Conservation (phyloP, 1,140 invertebrate species). For the Drosophila albomicans region DNA sequence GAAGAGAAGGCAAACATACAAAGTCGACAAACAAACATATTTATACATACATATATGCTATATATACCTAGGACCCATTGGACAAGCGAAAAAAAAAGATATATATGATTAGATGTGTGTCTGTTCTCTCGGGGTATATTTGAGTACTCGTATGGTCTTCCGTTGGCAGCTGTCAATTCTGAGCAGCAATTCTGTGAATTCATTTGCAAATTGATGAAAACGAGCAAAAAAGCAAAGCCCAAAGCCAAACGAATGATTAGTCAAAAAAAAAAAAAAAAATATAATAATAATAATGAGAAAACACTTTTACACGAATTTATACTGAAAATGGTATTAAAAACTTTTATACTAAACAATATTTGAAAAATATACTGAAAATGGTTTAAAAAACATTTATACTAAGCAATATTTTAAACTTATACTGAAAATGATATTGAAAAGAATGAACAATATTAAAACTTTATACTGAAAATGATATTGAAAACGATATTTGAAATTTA, state of each 20-base stretch:
- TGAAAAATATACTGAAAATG: too few species aligned
- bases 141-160: constrained; percentile 2
- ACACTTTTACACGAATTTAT: constrained; percentile 8
- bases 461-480: too few species aligned
- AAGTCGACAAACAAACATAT: constrained; percentile 6
- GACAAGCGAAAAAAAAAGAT: not conserved
- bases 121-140: not conserved
- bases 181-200: constrained; percentile 12
- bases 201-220: constrained; percentile 16
- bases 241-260: constrained; percentile 14
- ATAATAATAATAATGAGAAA: not conserved
- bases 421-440: too few species aligned
- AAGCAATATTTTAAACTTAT: too few species aligned
- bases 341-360: too few species aligned
- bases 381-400: too few species aligned
- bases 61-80: not conserved
- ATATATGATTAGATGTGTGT: not conserved
- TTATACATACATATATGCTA: constrained; percentile 5
- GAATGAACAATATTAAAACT: too few species aligned
- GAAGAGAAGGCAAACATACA: constrained; percentile 7
- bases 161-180: constrained; percentile 40
- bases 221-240: not conserved
- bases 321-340: not conserved
- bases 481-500: too few species aligned
- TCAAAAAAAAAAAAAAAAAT: not conserved